These are phyloP conservation scores for Heteromurus nitidus DNA, from an alignment of 2,888 invertebrate genomes.

Conservation along the genomic window DNA sequence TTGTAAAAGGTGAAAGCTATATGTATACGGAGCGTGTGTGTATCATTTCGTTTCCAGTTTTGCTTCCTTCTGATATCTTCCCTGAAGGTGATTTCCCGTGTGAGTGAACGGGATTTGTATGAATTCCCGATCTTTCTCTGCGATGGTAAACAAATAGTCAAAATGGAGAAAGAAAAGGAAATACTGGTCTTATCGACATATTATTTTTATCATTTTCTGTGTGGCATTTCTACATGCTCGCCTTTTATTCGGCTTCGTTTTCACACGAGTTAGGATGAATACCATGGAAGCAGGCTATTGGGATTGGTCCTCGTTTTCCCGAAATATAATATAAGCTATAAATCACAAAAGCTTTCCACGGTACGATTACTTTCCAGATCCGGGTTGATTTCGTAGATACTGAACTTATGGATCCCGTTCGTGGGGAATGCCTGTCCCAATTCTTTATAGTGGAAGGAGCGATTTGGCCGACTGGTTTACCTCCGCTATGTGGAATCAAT, in stretches of 20 bases:
- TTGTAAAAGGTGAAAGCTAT: no score
- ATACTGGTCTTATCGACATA: no score
- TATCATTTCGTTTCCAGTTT: no score
- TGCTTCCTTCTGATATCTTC: no score
- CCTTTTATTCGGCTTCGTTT: background rate
- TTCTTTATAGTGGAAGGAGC: slow-evolving; percentile 72
- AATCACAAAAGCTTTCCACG: slow-evolving; percentile 2
- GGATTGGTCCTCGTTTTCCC: background rate
- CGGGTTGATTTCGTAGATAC: slow-evolving; percentile 74
- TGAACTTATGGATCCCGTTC: slow-evolving; percentile 71
- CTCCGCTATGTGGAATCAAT: slow-evolving; percentile 73
- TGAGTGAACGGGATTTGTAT: no score
- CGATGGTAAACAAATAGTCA: no score
- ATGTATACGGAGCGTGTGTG: no score
- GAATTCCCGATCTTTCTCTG: no score
- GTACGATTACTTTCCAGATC: slow-evolving; percentile 59
- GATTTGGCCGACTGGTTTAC: slow-evolving; percentile 73
- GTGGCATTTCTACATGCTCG: background rate
- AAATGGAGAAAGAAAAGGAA: no score
- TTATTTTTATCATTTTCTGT: no score
- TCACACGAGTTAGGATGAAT: background rate
- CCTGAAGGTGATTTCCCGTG: no score
- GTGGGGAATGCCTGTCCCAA: slow-evolving; percentile 73
- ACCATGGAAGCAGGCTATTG: background rate
- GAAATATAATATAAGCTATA: slow-evolving; percentile 16